Base-by-base conservation (phyloP, 2,888 invertebrate species). In the Xylocampa areola region DNA sequence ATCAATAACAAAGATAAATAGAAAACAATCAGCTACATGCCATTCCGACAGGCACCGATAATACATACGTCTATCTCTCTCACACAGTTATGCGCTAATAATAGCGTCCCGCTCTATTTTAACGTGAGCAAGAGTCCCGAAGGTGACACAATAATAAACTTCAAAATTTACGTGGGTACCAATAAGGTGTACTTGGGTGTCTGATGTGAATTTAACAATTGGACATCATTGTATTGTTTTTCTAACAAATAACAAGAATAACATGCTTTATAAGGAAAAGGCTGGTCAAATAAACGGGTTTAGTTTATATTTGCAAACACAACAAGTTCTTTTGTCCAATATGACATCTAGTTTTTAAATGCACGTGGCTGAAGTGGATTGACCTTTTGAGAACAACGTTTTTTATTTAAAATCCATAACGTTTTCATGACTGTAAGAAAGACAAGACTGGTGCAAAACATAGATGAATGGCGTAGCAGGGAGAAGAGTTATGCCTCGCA, bases 141-240 rank as follows among this genome's bases (percentile, higher is more conserved):
- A 85, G 87, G 87, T 86, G 87, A 88, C 86, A 86, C 81, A 73
- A 69, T 79, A 80, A 80, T 82, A 83, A 76, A 82, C 74, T 68
- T 66, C 76, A 64, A 68, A 62, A 73, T 72, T 62, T 66, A 69
- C 72, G 75, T 74, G 69, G 73, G 77, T 68, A 65, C 29, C 41
- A 43, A 45, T 57, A 63, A 63, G 54, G 62, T 61, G 58, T 54
- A 53, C 36, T 37, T 44, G 16, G 37, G 61, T 41, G 48, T 29
- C 45, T 70, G 68, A 73, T 67, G 53, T 30, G 14, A 55, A 19
- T 50, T 58, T 58, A 45, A 63, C 49, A 5, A 36, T 13, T 53
- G 29, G 30, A n/a, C 5, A 8, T 14, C 33, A 32, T 32, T 35
- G 7, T 16, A 27, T 8, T 19, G 11, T 23, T 37, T 16, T 11